A percentile compares a stretch with the other conserved stretches of the same genome.
These are phyloP conservation scores for Melanchra persicariae DNA, from an alignment of 2,888 invertebrate genomes.

Conservation along the genomic window DNA sequence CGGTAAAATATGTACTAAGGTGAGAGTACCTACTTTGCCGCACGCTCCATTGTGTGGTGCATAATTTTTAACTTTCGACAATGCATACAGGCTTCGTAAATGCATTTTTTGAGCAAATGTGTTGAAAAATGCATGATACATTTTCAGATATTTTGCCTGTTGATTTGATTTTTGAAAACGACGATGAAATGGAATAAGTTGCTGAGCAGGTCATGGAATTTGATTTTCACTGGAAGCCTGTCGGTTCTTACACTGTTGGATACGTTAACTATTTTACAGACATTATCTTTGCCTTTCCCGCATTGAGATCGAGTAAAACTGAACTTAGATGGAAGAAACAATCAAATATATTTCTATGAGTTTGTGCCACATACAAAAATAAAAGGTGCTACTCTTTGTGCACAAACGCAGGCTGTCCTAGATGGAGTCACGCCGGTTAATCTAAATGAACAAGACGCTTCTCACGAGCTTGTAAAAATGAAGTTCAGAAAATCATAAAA, in stretches of 20 bases:
- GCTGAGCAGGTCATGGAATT: conserved; percentile 69
- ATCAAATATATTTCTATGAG: conserved; percentile 72
- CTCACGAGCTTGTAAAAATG: conserved; percentile 25
- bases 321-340: conserved; percentile 71
- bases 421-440: conserved; percentile 11
- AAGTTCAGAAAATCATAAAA: conserved; percentile 24
- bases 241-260: conserved; percentile 61
- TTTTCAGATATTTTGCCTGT: conserved; percentile 63
- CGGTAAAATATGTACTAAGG: too few relatives aligned
- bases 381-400: conserved; percentile 69
- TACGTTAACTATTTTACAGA: conserved; percentile 74
- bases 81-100: too few relatives aligned
- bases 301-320: conserved; percentile 67
- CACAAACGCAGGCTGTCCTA: conserved; percentile 61
- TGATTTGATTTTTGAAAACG: conserved; percentile 71
- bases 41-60: too few relatives aligned
- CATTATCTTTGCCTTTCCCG: conserved; percentile 65
- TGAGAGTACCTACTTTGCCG: too few relatives aligned
- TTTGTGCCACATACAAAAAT: conserved; percentile 67
- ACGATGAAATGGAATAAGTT: conserved; percentile 68
- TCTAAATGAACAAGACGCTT: conserved; percentile 18
- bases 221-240: conserved; percentile 70
- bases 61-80: too few relatives aligned
- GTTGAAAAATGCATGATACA: conserved; percentile 77
- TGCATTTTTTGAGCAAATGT: too few relatives aligned